phyloP scores from a whole-genome alignment of 2,797 vertebrate genomes.

The Tenualosa thibaudeaui region DNA sequence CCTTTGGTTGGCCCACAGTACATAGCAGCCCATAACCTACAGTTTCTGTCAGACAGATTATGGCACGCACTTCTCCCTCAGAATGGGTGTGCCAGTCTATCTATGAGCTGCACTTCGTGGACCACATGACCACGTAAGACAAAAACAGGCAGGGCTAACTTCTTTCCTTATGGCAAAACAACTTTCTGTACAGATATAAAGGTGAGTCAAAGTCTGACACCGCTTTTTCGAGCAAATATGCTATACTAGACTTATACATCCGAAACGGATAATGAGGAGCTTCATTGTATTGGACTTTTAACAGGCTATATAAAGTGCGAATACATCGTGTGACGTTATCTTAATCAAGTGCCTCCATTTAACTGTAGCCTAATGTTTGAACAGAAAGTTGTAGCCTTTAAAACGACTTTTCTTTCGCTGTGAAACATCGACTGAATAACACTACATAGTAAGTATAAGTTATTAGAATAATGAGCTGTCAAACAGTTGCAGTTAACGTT shows the following conservation, averaged over 20 bases:
- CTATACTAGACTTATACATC: not conserved
- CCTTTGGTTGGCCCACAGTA: not conserved
- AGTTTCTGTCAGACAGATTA: not conserved
- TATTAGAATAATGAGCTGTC: not conserved
- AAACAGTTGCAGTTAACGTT: not conserved
- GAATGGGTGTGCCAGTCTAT: conserved; percentile 44
- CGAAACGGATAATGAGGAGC: not conserved
- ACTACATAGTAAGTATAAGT: not conserved
- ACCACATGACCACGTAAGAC: conserved; percentile 26
- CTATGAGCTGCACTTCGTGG: conserved; percentile 20
- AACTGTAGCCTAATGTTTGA: not conserved
- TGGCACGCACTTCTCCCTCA: not conserved
- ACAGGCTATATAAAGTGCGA: not conserved
- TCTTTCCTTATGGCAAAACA: not conserved
- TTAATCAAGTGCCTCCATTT: not conserved
- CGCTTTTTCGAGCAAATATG: not conserved
- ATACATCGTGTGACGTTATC: not conserved
- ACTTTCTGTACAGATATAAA: conserved; percentile 25
- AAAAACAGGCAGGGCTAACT: conserved; percentile 25
- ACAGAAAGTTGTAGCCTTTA: not conserved
- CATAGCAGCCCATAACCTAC: not conserved
- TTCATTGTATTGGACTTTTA: not conserved
- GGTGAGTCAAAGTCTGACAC: conserved; percentile 47
- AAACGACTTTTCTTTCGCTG: not conserved
- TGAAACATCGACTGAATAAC: not conserved